Evolutionary conservation across 2,888 invertebrate genomes (phyloP), one percentile per base, ranked within the genome.

Genomic region (Eumacrocentrus americanus): DNA sequence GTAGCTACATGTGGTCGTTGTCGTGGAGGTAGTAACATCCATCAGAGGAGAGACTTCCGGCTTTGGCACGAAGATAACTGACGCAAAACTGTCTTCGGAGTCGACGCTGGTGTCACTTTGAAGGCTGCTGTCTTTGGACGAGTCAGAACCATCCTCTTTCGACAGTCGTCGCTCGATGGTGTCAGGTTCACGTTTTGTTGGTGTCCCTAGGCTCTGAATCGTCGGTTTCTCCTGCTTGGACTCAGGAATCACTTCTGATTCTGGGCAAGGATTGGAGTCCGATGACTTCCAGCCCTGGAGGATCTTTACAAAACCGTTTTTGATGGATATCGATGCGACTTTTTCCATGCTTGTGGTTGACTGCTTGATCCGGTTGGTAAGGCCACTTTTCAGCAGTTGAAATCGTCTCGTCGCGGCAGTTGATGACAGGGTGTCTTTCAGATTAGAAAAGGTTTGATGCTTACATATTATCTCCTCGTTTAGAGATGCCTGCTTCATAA

Each of bases 21-120:
- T 87, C n/a, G 87, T 87, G 25, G n/a, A 22, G 14, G 20, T 46
- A 70, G 87, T 80, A 1, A 84, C 83, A 50, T 67, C 67, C 6
- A 66, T 58, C 12, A 60, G 42, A 37, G 58, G 54, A 16, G 62
- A 53, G 35, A 64, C 57, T 29, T 91, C 91, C 51, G 91, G 88
- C 82, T 92, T 93, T 58, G 94, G 94, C 72, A 94, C 90, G 77
- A 90, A 94, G 74, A 95, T 95, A 46, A 95, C 95, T 65, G 94
- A 94, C 60, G 94, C 94, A 75, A 95, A 94, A 80, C 94, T 94
- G 75, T 95, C 95, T 79, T 95, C 95, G 1, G 94, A 94, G 79
- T 95, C 95, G 34, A 95, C 92, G 81, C 94, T 94, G 1, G 95
- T 95, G 76, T 95, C 95, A 79, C 94, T 94, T 81, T 95, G 95